These are phyloP conservation scores for Bombyx huttoni DNA, from an alignment of 2,888 invertebrate genomes.

Conservation along the genomic window DNA sequence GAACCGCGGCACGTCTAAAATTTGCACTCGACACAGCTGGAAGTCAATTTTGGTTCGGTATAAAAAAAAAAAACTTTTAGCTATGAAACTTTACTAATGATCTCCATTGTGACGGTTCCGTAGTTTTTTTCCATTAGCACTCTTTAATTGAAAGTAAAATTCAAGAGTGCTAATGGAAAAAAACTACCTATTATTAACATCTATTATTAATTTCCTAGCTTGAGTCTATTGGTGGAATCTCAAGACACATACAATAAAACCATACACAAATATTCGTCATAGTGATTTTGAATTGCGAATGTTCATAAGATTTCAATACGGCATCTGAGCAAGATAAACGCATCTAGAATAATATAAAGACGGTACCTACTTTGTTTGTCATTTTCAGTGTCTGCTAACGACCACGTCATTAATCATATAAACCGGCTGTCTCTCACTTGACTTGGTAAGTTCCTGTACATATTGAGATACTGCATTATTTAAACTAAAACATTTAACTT, in stretches of 20 bases:
- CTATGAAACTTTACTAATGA: slow-evolving; percentile 29
- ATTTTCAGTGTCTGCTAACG: slow-evolving; percentile 46
- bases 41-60: slow-evolving; percentile 42
- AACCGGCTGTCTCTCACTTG: slow-evolving; percentile 33
- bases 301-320: background rate
- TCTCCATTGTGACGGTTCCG: slow-evolving; percentile 30
- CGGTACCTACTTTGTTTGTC: slow-evolving; percentile 33
- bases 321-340: slow-evolving; percentile 26
- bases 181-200: too few species aligned
- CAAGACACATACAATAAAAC: too few species aligned
- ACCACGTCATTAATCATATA: slow-evolving; percentile 51
- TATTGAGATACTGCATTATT: slow-evolving; percentile 2
- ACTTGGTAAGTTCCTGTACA: slow-evolving; percentile 27
- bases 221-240: too few species aligned
- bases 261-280: too few species aligned
- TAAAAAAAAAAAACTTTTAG: slow-evolving; percentile 23
- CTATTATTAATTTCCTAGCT: too few species aligned
- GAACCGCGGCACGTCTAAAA: too few species aligned
- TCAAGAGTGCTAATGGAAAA: too few species aligned
- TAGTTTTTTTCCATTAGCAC: slow-evolving; percentile 39
- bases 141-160: slow-evolving; percentile 32
- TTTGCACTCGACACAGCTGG: slow-evolving; percentile 36
- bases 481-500: background rate
- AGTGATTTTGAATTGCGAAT: background rate
- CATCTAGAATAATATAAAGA: slow-evolving; percentile 43